These are phyloP conservation scores for Catalaphyllia jardinei DNA, from an alignment of 64 coral and sea anemone genomes.

Conservation along the genomic window DNA sequence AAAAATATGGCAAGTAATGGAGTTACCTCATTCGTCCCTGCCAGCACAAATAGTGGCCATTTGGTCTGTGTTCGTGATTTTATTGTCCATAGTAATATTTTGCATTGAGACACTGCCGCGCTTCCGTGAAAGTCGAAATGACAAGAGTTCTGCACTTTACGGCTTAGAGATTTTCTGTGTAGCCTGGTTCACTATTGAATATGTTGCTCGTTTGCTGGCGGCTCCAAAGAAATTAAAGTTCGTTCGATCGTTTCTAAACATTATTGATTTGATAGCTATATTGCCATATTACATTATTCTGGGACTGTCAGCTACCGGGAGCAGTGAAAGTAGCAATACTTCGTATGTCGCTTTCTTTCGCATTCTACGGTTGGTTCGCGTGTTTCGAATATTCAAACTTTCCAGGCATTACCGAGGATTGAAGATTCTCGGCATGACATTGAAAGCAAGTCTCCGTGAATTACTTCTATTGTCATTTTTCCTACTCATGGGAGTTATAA, in stretches of 20 bases:
- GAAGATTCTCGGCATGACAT: constrained; percentile 80
- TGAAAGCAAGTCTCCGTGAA: constrained; percentile 80
- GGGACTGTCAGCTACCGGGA: constrained; percentile 4
- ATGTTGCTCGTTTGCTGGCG: constrained; percentile 53
- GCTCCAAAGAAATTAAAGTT: constrained; percentile 55
- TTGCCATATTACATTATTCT: constrained; percentile 70
- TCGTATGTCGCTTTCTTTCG: constrained; percentile 72
- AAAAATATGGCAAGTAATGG: constrained; percentile 83
- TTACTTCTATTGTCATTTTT: constrained; percentile 76
- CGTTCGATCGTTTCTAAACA: constrained; percentile 53
- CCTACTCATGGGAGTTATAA: constrained; percentile 77
- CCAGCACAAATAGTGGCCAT: constrained; percentile 69
- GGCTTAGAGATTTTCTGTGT: constrained; percentile 69
- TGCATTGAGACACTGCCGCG: constrained; percentile 84
- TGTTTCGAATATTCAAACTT: constrained; percentile 92
- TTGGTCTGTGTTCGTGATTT: constrained; percentile 81
- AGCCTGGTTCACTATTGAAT: constrained; percentile 63
- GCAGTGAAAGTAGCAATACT: constrained; percentile 14
- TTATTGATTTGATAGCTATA: constrained; percentile 63
- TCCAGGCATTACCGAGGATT: constrained; percentile 90
- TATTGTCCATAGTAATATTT: constrained; percentile 88
- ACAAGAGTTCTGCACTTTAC: constrained; percentile 44
- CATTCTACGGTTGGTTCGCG: constrained; percentile 82
- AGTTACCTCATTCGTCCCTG: constrained; percentile 65
- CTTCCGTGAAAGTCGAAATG: constrained; percentile 39